Evolutionary conservation across 2,797 vertebrate genomes (phyloP).

Genomic region (Poeciliopsis presidionis): DNA sequence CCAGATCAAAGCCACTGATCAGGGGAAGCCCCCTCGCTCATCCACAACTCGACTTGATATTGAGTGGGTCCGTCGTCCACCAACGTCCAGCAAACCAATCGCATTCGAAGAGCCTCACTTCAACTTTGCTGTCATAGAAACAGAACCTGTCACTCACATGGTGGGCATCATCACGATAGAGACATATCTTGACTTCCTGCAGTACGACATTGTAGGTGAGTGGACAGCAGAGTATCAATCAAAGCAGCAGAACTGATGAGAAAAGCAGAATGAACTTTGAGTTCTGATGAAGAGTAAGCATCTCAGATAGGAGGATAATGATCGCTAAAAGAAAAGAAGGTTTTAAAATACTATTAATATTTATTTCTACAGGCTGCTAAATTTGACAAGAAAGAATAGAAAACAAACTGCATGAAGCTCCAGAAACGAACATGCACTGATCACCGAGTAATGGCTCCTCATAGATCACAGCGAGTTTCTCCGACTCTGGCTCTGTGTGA

Average conservation of each 20-base stretch:
- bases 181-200: slow-evolving; percentile 82
- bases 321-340: slow-evolving; percentile 11
- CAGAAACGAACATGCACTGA: not conserved
- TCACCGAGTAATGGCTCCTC: slow-evolving; percentile 8
- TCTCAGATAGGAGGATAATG: slow-evolving; percentile 25
- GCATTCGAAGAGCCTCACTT: slow-evolving; percentile 90
- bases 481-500: not conserved
- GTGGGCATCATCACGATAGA: slow-evolving; percentile 93
- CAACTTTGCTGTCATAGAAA: slow-evolving; percentile 94
- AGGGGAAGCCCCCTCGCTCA: slow-evolving; percentile 82
- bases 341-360: not conserved
- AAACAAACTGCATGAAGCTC: not conserved
- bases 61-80: slow-evolving; percentile 85
- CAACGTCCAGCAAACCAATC: slow-evolving; percentile 79
- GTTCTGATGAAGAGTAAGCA: slow-evolving; percentile 30
- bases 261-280: slow-evolving; percentile 21
- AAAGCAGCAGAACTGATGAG: not conserved
- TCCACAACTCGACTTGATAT: slow-evolving; percentile 89
- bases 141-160: slow-evolving; percentile 93
- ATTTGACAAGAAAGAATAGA: slow-evolving; percentile 6
- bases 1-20: slow-evolving; percentile 91
- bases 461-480: slow-evolving; percentile 10
- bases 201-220: slow-evolving; percentile 91
- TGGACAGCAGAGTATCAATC: slow-evolving; percentile 18
- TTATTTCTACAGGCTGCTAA: not conserved